phyloP scores from a whole-genome alignment of 2,888 invertebrate genomes.

The Horisme vitalbata region DNA sequence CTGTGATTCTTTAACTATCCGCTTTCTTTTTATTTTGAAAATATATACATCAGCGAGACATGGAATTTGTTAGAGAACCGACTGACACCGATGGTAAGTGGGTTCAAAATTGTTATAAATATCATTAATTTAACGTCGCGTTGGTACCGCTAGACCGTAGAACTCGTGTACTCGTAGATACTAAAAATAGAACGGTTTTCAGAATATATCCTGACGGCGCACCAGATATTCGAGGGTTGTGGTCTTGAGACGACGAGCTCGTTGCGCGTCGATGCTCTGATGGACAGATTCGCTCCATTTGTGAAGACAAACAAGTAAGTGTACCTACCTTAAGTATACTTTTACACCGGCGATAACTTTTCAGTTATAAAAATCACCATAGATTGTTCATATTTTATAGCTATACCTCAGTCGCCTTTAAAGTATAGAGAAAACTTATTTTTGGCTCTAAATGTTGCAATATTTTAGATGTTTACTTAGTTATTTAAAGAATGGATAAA shows the following conservation, averaged over 20 bases:
- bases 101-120: slow-evolving; percentile 46
- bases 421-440: too few relatives aligned
- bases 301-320: slow-evolving; percentile 74
- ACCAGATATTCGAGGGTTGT: slow-evolving; percentile 73
- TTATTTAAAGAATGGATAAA: too few relatives aligned
- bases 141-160: slow-evolving; percentile 47
- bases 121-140: slow-evolving; percentile 49
- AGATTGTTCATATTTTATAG: too few relatives aligned
- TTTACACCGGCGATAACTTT: too few relatives aligned
- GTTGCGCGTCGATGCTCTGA: slow-evolving; percentile 64
- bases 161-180: slow-evolving; percentile 44
- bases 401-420: too few relatives aligned
- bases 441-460: too few relatives aligned
- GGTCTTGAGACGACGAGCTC: slow-evolving; percentile 60
- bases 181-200: slow-evolving; percentile 55
- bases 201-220: slow-evolving; percentile 72
- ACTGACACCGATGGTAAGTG: slow-evolving; percentile 63
- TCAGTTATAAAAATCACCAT: too few relatives aligned
- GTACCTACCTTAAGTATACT: neutral
- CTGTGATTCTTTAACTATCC: too few relatives aligned
- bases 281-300: slow-evolving; percentile 73
- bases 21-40: slow-evolving; percentile 17
- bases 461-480: too few relatives aligned
- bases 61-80: slow-evolving; percentile 62
- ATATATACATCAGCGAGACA: slow-evolving; percentile 41